A percentile compares a stretch with the other conserved stretches of the same genome.
Evolutionary conservation across 2,888 invertebrate genomes (phyloP).

Genomic region (Marronus borbonicus): DNA sequence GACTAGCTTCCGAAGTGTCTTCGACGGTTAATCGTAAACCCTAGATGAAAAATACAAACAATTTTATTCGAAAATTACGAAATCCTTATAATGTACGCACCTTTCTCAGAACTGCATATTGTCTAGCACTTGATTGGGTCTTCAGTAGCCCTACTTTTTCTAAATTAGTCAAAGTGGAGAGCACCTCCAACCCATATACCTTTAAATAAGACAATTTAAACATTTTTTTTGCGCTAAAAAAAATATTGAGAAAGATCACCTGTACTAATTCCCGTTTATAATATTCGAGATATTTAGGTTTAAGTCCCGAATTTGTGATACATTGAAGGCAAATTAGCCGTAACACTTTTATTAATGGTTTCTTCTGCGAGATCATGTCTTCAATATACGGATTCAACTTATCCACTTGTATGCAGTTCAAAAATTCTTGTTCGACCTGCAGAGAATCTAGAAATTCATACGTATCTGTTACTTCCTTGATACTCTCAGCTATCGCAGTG

Average conservation of each 20-base stretch:
- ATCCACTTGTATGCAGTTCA: conserved; percentile 93
- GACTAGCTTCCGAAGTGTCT: conserved; percentile 87
- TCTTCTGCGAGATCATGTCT: conserved; percentile 90
- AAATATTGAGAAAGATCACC: conserved; percentile 48
- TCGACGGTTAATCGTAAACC: conserved; percentile 90
- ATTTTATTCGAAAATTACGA: not conserved
- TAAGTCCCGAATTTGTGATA: conserved; percentile 92
- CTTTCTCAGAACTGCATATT: conserved; percentile 85
- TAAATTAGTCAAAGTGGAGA: conserved; percentile 87
- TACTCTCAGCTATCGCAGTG: conserved; percentile 93
- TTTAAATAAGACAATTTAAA: conserved; percentile 66
- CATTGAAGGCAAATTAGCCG: conserved; percentile 95
- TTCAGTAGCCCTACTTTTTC: conserved; percentile 89
- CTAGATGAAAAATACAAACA: conserved; percentile 63
- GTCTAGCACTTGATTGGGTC: conserved; percentile 80
- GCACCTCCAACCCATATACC: conserved; percentile 90
- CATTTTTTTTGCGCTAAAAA: not conserved
- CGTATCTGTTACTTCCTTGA: conserved; percentile 83
- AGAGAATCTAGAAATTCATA: conserved; percentile 68
- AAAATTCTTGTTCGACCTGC: conserved; percentile 88
- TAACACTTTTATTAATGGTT: conserved; percentile 86
- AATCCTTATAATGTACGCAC: conserved; percentile 64
- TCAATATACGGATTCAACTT: conserved; percentile 92
- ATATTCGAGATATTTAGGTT: conserved; percentile 85
- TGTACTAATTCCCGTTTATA: conserved; percentile 77